Percentiles rank a stretch among this genome's conserved stretches.
Conservation (phyloP, 2,797 vertebrate genomes). For the Melanotaenia pygmaea region DNA sequence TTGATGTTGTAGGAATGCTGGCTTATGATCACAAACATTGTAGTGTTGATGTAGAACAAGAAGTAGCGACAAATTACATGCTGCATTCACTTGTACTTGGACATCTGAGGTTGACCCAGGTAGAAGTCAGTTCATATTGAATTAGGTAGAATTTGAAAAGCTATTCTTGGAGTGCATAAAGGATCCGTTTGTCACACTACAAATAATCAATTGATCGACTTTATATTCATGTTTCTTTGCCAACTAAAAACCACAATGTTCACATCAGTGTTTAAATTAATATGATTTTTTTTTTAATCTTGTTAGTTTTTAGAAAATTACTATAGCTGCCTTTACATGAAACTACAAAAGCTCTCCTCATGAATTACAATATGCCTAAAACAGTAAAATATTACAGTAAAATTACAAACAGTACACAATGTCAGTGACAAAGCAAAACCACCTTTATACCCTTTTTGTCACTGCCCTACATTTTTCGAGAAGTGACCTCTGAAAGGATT, state of each 20-base stretch:
- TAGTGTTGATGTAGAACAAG: no score
- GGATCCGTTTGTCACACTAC: background rate
- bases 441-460: slow-evolving; percentile 47
- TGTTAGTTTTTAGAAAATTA: background rate
- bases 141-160: no score
- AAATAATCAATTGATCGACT: no score
- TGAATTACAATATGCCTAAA: slow-evolving; percentile 2
- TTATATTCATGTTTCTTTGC: background rate
- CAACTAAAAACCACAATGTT: background rate
- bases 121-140: no score
- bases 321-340: background rate
- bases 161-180: background rate
- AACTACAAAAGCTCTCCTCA: slow-evolving; percentile 10
- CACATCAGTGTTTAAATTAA: background rate
- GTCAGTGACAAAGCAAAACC: background rate
- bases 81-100: no score
- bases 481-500: slow-evolving; percentile 51
- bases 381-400: background rate
- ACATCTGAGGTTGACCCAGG: no score
- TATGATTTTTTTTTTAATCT: background rate
- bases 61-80: no score
- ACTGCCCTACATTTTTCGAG: slow-evolving; percentile 28
- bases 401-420: slow-evolving; percentile 11
- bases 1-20: no score
- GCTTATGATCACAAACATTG: no score